These are phyloP conservation scores for Megaceryle alcyon DNA, from an alignment of 2,797 vertebrate species.

Conservation along the genomic window DNA sequence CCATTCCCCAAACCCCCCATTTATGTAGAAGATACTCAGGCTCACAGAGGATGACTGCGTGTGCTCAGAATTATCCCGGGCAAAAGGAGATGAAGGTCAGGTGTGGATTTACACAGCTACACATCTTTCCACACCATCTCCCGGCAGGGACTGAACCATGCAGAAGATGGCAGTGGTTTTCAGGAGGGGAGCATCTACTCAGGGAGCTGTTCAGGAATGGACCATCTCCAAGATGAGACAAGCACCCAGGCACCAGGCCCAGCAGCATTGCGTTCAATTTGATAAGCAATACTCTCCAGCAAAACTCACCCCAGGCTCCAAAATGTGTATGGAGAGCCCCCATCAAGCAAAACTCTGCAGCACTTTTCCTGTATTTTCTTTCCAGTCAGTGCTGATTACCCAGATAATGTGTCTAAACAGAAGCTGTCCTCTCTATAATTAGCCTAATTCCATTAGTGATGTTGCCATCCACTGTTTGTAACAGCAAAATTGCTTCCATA, in stretches of 20 bases:
- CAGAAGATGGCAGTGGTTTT: not conserved
- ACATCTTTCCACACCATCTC: not conserved
- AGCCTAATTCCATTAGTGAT: constrained; percentile 79
- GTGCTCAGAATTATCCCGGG: not conserved
- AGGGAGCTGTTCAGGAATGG: not conserved
- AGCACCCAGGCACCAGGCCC: not conserved
- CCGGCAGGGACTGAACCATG: not conserved
- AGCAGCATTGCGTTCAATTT: not conserved
- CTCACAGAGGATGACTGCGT: not conserved
- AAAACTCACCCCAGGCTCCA: constrained; percentile 40
- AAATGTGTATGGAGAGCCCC: constrained; percentile 51
- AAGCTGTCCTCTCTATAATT: constrained; percentile 79
- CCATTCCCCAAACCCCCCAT: not conserved
- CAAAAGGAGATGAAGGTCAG: constrained; percentile 25
- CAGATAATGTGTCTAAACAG: constrained; percentile 79
- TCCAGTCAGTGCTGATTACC: constrained; percentile 76
- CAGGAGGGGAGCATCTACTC: not conserved
- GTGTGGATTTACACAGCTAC: not conserved
- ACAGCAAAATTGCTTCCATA: constrained; percentile 73
- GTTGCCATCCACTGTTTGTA: constrained; percentile 78
- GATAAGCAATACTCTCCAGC: constrained; percentile 9
- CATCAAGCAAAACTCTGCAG: constrained; percentile 59
- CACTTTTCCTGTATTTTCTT: constrained; percentile 70
- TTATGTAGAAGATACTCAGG: not conserved
- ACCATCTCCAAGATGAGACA: not conserved